Evolutionary conservation across 2,888 invertebrate species (phyloP).

Genomic region (Matsumyia berberina): DNA sequence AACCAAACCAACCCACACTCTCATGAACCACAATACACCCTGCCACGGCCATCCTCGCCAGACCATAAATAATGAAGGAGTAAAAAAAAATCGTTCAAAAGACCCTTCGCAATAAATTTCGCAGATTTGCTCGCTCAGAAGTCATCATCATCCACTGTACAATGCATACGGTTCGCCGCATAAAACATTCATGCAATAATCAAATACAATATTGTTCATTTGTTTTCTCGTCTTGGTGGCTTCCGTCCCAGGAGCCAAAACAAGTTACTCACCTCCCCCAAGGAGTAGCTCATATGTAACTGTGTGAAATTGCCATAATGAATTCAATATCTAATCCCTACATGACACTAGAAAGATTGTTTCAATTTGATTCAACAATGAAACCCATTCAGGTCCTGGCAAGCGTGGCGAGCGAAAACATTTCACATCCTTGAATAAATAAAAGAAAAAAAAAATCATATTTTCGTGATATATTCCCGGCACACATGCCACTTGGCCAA

Average conservation of each 20-base stretch:
- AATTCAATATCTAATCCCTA: constrained; percentile 35
- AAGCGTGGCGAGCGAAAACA: constrained; percentile 18
- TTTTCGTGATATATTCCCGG: constrained; percentile 8
- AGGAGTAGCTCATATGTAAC: constrained; percentile 4
- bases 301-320: constrained; percentile 5
- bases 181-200: constrained; percentile 43
- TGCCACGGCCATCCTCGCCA: too few species aligned
- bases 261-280: constrained; percentile 20
- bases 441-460: too few species aligned
- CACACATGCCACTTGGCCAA: not conserved
- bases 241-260: constrained; percentile 15
- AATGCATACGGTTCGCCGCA: constrained; percentile 18
- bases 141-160: constrained; percentile 12
- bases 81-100: not conserved
- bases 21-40: too few species aligned
- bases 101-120: not conserved
- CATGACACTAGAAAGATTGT: constrained; percentile 34
- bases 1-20: too few species aligned
- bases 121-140: not conserved
- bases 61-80: constrained; percentile 27
- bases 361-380: constrained; percentile 28
- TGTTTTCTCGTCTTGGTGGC: not conserved
- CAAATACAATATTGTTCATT: constrained; percentile 19
- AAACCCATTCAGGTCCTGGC: constrained; percentile 1
- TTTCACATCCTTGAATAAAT: constrained; percentile 25